phyloP scores from a whole-genome alignment of 37 sponge, comb jelly and placozoan species.

The Ephydatia muelleri region DNA sequence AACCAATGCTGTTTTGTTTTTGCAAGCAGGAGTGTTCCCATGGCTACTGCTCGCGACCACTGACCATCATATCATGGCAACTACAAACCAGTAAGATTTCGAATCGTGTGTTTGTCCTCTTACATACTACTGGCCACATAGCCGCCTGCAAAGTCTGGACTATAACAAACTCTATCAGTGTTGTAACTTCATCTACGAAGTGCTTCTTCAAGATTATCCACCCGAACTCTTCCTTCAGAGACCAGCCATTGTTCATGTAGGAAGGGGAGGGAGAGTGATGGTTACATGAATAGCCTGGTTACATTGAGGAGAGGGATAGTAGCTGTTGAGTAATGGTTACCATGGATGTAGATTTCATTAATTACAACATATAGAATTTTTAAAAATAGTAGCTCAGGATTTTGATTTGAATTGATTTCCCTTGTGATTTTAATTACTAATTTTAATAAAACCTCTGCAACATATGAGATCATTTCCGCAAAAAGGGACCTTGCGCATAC shows the following conservation, averaged over 20 bases:
- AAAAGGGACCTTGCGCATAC: too few relatives aligned
- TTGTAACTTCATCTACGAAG: slow-evolving; percentile 72
- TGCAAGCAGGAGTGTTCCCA: slow-evolving; percentile 27
- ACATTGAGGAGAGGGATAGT: neutral
- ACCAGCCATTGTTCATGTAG: slow-evolving; percentile 69
- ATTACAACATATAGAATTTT: neutral
- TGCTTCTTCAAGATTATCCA: slow-evolving; percentile 84
- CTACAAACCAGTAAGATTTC: slow-evolving; percentile 41
- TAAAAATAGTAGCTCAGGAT: too few relatives aligned
- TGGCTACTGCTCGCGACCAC: slow-evolving; percentile 43
- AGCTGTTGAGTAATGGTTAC: neutral
- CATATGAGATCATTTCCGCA: too few relatives aligned
- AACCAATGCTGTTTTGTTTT: too few relatives aligned
- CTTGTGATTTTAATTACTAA: too few relatives aligned
- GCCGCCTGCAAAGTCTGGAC: slow-evolving; percentile 50
- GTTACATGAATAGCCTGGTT: too few relatives aligned
- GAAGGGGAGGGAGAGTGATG: neutral
- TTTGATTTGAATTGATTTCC: too few relatives aligned
- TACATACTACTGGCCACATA: slow-evolving; percentile 18
- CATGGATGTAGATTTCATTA: neutral
- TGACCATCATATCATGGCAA: slow-evolving; percentile 44
- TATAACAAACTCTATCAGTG: slow-evolving; percentile 20
- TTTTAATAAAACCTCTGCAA: too few relatives aligned
- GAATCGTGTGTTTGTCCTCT: neutral
- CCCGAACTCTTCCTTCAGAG: slow-evolving; percentile 82